A percentile compares a stretch with the other conserved stretches of the same genome.
These are phyloP conservation scores for Cryptocephalus moraei DNA, from an alignment of 2,888 invertebrate genomes.

Conservation along the genomic window DNA sequence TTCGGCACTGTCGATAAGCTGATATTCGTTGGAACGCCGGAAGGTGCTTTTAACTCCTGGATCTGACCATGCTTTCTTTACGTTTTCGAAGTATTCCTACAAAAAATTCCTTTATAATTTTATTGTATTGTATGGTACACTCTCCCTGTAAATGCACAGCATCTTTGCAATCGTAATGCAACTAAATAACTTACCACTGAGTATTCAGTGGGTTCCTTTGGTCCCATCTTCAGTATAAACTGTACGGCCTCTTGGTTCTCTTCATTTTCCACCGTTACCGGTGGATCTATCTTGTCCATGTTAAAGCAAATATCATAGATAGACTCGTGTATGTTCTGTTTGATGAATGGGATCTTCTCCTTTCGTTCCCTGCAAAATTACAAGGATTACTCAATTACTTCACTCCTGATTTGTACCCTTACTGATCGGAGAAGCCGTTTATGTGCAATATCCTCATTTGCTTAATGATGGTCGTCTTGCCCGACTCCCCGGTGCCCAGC, in stretches of 20 bases:
- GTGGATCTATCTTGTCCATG: constrained; percentile 40
- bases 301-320: constrained; percentile 55
- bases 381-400: background rate
- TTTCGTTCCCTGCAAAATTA: constrained; percentile 49
- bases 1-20: constrained; percentile 70
- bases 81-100: constrained; percentile 64
- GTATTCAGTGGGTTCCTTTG: constrained; percentile 43
- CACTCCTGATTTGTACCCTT: constrained; percentile 26
- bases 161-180: no score
- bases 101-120: no score
- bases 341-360: constrained; percentile 56
- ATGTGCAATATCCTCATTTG: constrained; percentile 81
- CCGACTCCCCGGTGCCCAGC: constrained; percentile 68
- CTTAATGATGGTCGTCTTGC: constrained; percentile 77
- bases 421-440: constrained; percentile 65
- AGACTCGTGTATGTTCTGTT: constrained; percentile 65
- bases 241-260: constrained; percentile 39
- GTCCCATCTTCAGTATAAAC: constrained; percentile 42
- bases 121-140: no score
- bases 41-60: constrained; percentile 59
- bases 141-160: no score
- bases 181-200: constrained; percentile 44
- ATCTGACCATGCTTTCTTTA: constrained; percentile 59
- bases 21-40: constrained; percentile 63
- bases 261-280: constrained; percentile 43